Evolutionary conservation across 2,888 invertebrate species (phyloP).

Genomic region (Diaperis boleti): DNA sequence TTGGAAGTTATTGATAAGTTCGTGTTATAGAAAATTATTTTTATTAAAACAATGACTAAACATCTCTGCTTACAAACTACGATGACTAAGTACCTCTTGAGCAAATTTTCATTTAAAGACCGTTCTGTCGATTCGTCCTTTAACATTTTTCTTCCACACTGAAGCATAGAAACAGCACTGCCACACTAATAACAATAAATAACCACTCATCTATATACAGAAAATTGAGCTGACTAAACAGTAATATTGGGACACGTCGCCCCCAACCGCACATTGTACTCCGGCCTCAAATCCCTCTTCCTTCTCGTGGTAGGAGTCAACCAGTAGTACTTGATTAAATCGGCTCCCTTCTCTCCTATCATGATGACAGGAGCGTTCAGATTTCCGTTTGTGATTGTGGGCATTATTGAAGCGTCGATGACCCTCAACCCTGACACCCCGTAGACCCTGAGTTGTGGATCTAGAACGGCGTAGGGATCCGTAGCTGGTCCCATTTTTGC

Average conservation of each 20-base stretch:
- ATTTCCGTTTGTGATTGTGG: constrained; percentile 86
- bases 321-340: constrained; percentile 77
- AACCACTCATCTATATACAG: background rate
- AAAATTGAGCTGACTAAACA: background rate
- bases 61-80: background rate
- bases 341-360: constrained; percentile 89
- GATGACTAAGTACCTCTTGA: background rate
- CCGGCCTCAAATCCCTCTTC: constrained; percentile 44
- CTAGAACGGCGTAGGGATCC: constrained; percentile 86
- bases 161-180: no score
- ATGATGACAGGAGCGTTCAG: constrained; percentile 90
- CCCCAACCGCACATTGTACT: constrained; percentile 50
- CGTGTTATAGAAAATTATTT: no score
- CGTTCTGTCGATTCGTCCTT: background rate
- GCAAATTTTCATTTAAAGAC: background rate
- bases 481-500: constrained; percentile 85
- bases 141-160: no score
- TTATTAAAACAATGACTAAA: background rate
- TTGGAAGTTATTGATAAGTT: no score
- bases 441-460: constrained; percentile 80
- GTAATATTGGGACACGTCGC: constrained; percentile 33
- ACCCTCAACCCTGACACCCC: constrained; percentile 80
- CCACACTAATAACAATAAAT: background rate
- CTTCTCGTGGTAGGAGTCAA: constrained; percentile 44
- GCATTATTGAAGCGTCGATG: constrained; percentile 91